phyloP scores from a whole-genome alignment of 1,140 invertebrate species.

The Olivierus martensii region DNA sequence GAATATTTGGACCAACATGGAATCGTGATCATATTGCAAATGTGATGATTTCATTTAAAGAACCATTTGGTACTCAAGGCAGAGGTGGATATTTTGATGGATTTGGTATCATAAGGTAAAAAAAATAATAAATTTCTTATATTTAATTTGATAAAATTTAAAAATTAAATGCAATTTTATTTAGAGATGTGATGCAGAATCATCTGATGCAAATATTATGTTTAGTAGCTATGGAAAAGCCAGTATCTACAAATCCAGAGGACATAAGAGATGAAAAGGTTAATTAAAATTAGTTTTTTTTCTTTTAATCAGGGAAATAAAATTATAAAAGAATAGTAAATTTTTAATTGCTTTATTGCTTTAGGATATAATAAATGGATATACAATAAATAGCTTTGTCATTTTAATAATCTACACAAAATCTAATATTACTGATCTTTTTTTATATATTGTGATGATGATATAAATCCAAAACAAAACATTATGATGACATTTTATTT shows the following conservation, averaged over 20 bases:
- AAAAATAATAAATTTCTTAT: background rate
- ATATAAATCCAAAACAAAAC: no score
- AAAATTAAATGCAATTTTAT: conserved; percentile 2
- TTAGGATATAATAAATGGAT: no score
- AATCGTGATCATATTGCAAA: conserved; percentile 90
- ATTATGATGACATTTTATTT: no score
- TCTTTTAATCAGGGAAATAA: no score
- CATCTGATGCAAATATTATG: conserved; percentile 95
- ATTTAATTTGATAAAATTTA: no score
- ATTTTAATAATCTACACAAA: no score
- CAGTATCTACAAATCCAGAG: conserved; percentile 81
- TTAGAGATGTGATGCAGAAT: conserved; percentile 94
- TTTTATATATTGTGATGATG: no score
- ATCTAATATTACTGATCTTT: no score
- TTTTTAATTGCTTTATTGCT: no score
- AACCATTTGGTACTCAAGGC: conserved; percentile 96
- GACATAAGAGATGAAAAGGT: conserved; percentile 96
- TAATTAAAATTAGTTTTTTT: no score
- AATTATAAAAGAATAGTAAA: no score
- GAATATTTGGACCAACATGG: conserved; percentile 79
- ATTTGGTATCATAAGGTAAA: conserved; percentile 84
- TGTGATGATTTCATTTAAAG: conserved; percentile 94
- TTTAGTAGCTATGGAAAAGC: conserved; percentile 97
- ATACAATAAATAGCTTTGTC: no score
- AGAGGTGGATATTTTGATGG: conserved; percentile 97